Percentiles rank a stretch among this genome's conserved stretches.
phyloP scores from a whole-genome alignment of 2,888 invertebrate genomes.

The Machimus atricapillus region DNA sequence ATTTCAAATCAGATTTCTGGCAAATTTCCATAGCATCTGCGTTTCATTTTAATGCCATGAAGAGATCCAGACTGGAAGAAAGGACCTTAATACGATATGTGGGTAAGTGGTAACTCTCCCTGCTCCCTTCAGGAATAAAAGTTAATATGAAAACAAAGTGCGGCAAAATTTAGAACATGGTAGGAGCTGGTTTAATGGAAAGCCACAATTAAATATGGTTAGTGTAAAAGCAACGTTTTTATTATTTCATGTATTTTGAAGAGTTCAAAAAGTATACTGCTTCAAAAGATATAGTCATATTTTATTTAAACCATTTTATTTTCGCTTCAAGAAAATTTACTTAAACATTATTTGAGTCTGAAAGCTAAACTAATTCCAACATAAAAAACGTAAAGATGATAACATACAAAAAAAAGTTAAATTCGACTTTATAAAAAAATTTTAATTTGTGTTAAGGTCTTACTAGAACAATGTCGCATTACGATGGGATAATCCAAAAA shows the following conservation, averaged over 20 bases:
- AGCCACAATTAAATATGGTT: not conserved
- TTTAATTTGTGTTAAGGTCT: too few relatives aligned
- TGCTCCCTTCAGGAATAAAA: not conserved
- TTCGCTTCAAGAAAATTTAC: too few relatives aligned
- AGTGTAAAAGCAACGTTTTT: not conserved
- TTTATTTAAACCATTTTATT: not conserved
- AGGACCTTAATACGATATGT: not conserved
- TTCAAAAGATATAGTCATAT: not conserved
- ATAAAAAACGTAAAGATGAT: too few relatives aligned
- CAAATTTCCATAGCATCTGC: not conserved
- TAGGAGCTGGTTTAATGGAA: too few relatives aligned
- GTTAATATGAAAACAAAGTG: not conserved
- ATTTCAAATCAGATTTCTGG: not conserved
- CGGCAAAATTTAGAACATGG: not conserved
- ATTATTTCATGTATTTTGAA: not conserved
- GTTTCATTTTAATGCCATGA: not conserved
- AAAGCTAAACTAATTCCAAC: too few relatives aligned
- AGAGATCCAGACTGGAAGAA: not conserved
- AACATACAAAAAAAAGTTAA: too few relatives aligned
- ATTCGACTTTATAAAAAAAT: too few relatives aligned
- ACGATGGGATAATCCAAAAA: too few relatives aligned
- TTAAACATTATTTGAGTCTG: too few relatives aligned
- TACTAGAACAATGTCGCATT: too few relatives aligned
- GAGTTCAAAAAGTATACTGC: not conserved
- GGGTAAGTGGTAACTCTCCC: not conserved